Evolutionary conservation across 2,888 invertebrate species (phyloP).

Genomic region (Hirtodrosophila histrioides): DNA sequence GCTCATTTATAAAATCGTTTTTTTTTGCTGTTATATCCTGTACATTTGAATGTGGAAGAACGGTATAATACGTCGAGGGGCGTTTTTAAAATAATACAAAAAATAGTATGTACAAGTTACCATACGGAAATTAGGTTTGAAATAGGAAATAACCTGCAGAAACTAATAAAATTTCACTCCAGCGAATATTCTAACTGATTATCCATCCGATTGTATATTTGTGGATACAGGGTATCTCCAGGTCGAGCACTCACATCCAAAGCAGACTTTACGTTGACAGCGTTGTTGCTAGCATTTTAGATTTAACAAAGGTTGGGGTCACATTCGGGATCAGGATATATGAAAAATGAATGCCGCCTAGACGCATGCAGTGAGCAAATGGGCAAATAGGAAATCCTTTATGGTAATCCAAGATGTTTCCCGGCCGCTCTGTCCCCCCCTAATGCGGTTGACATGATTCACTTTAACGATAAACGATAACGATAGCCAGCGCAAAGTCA

Average conservation of each 20-base stretch:
- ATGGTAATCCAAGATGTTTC: constrained; percentile 79
- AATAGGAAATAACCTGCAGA: too few relatives aligned
- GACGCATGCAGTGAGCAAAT: constrained; percentile 38
- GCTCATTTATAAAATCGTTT: constrained; percentile 60
- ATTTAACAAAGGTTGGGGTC: constrained; percentile 56
- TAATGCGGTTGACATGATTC: constrained; percentile 82
- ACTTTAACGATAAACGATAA: constrained; percentile 81
- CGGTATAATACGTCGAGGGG: not conserved
- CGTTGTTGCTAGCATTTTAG: constrained; percentile 53
- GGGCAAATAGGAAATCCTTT: constrained; percentile 59
- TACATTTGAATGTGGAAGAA: not conserved
- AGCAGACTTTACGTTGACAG: not conserved
- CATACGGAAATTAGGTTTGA: too few relatives aligned
- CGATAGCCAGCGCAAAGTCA: constrained; percentile 65
- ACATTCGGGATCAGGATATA: constrained; percentile 50
- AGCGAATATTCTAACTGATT: too few relatives aligned
- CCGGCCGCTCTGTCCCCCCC: constrained; percentile 23
- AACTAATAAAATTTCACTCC: too few relatives aligned
- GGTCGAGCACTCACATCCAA: not conserved
- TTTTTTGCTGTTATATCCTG: constrained; percentile 21
- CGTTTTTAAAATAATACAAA: too few relatives aligned
- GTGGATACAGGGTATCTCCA: not conserved
- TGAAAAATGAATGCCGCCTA: constrained; percentile 75
- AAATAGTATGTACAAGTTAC: too few relatives aligned
- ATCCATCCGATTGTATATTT: too few relatives aligned